phyloP scores from a whole-genome alignment of 2,888 invertebrate genomes.

The Lathronympha strigana region DNA sequence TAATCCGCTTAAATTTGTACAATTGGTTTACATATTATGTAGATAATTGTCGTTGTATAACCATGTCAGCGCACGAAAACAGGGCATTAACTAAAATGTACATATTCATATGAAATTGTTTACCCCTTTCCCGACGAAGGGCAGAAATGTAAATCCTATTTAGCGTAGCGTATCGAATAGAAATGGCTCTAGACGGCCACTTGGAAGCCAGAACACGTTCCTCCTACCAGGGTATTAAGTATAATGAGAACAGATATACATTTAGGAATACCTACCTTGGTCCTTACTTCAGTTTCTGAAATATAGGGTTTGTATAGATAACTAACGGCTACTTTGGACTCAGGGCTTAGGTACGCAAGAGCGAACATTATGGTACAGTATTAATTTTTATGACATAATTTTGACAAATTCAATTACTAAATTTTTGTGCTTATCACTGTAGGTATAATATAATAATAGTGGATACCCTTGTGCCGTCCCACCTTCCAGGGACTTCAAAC shows the following conservation, averaged over 20 bases:
- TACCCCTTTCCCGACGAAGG: slow-evolving; percentile 27
- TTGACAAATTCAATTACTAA: no score
- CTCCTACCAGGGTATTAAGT: slow-evolving; percentile 22
- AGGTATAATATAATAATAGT: no score
- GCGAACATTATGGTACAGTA: no score
- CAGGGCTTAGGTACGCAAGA: no score
- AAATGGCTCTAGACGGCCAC: slow-evolving; percentile 25
- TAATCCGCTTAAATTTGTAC: no score
- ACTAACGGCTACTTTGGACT: no score
- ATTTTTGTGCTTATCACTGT: no score
- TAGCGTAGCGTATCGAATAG: slow-evolving; percentile 37
- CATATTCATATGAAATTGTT: slow-evolving; percentile 31
- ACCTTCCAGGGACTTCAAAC: no score
- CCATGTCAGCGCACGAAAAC: background rate
- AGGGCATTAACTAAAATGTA: slow-evolving; percentile 1
- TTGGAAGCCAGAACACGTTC: slow-evolving; percentile 28
- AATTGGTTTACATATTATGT: no score
- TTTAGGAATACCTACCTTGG: no score
- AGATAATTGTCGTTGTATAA: background rate
- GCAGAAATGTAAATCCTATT: slow-evolving; percentile 40
- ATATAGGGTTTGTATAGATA: slow-evolving; percentile 4
- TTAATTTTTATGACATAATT: no score
- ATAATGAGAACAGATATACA: slow-evolving; percentile 34
- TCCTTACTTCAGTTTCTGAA: slow-evolving; percentile 22
- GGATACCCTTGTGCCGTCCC: no score